Base-by-base conservation (phyloP, 2,113 vertebrate species). In the Vireo altiloquus region DNA sequence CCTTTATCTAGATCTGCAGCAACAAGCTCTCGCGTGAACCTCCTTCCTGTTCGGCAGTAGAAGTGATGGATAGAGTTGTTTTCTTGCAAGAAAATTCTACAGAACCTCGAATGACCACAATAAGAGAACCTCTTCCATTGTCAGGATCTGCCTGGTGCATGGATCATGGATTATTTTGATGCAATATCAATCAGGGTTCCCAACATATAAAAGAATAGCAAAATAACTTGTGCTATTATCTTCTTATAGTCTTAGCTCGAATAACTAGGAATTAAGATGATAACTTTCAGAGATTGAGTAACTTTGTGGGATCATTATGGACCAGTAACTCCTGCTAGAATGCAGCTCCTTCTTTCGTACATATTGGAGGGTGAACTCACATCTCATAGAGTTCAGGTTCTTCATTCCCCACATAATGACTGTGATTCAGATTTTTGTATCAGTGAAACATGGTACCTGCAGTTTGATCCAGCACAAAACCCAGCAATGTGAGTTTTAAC, bases 21-120 rank as follows among this genome's bases (percentile, higher is more conserved):
- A 46, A 19, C 49, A 49, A 52, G 30, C n/a, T 42, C 15, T 78
- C 0, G 0, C 22, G 28, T 46, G 50, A 89, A 52, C 3, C 27
- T 37, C 46, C 11, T 72, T 86, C 40, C 63, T 74, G 24, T 28
- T 70, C 0, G 4, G 42, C 23, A n/a, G 28, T 8, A 70, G 24
- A 78, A 91, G 49, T 12, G 9, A 46, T 44, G 22, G 27, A 16
- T 5, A 79, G 11, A n/a, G 5, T 20, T 49, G 7, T 53, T 56
- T 88, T 39, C 49, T 57, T 56, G 10, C 42, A n/a, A 49, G 30
- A 70, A 80, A 70, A 74, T 61, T 35, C 9, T 50, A 1, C 14
- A 82, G 37, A 18, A 66, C 11, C 35, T 61, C 0, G 0, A 57
- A 70, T n/a, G 15, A 46, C 13, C 17, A 39, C 61, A 85, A 27